These are phyloP conservation scores for Phyllostomus discolor DNA, from an alignment of 2,113 vertebrate genomes.

Conservation along the genomic window DNA sequence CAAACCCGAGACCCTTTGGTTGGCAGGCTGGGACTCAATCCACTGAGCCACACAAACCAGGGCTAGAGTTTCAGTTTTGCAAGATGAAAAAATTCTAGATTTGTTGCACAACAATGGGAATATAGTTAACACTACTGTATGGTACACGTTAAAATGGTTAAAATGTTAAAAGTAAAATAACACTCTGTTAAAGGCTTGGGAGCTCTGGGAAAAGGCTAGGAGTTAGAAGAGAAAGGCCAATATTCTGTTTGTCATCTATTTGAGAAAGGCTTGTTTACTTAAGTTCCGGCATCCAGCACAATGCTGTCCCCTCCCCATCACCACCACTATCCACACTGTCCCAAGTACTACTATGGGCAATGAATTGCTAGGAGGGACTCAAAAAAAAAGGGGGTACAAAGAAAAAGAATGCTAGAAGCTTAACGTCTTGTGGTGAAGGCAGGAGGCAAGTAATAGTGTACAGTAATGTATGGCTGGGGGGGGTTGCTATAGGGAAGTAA, in stretches of 20 bases:
- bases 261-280: conserved; percentile 7
- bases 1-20: too few relatives aligned
- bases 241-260: neutral
- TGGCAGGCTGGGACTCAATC: too few relatives aligned
- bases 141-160: neutral
- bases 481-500: neutral
- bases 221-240: neutral
- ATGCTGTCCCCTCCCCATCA: neutral
- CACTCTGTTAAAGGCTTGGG: neutral
- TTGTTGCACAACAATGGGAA: neutral
- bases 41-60: neutral
- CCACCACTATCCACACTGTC: neutral
- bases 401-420: neutral
- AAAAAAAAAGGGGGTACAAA: neutral
- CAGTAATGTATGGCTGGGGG: neutral
- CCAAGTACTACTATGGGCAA: neutral
- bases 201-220: neutral
- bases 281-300: neutral
- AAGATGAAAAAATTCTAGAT: neutral
- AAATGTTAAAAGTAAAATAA: neutral
- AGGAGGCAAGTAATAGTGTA: neutral
- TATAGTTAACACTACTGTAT: neutral
- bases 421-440: neutral
- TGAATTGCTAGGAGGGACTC: neutral
- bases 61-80: too few relatives aligned